A percentile compares a stretch with the other conserved stretches of the same genome.
Evolutionary conservation across 53 echinoderm and acorn worm genomes (phyloP).

Genomic region (Temnopleurus reevesii): DNA sequence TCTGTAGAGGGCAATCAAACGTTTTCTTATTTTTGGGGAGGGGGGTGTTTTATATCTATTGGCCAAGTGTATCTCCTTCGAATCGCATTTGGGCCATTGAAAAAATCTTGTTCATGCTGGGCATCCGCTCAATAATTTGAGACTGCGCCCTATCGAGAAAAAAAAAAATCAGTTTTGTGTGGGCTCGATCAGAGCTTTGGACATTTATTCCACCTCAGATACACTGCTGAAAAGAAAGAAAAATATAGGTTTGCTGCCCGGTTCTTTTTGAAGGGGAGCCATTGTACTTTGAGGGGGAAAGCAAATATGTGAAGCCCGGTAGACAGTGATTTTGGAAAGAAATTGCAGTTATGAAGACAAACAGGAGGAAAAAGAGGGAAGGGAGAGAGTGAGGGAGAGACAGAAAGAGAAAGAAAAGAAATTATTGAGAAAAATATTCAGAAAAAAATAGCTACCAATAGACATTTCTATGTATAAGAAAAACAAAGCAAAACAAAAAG

Average conservation of each 20-base stretch:
- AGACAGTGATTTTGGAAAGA: not conserved
- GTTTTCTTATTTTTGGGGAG: too few species aligned
- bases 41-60: too few species aligned
- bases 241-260: conserved; percentile 47
- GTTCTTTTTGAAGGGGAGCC: not conserved
- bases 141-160: too few species aligned
- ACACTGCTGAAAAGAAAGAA: conserved; percentile 42
- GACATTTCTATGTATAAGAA: too few species aligned
- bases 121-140: not conserved
- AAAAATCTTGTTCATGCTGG: not conserved
- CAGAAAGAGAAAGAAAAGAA: not conserved
- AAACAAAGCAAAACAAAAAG: too few species aligned
- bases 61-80: too few species aligned
- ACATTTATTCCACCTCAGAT: conserved; percentile 36
- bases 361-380: not conserved
- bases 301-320: not conserved
- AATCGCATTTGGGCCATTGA: not conserved
- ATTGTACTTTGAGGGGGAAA: conserved; percentile 25
- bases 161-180: not conserved
- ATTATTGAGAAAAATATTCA: not conserved
- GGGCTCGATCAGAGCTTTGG: not conserved
- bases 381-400: not conserved
- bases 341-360: not conserved
- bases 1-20: too few species aligned
- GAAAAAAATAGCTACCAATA: not conserved